Evolutionary conservation across 2,888 invertebrate species (phyloP).

Genomic region (Lasioglossum oenotherae): DNA sequence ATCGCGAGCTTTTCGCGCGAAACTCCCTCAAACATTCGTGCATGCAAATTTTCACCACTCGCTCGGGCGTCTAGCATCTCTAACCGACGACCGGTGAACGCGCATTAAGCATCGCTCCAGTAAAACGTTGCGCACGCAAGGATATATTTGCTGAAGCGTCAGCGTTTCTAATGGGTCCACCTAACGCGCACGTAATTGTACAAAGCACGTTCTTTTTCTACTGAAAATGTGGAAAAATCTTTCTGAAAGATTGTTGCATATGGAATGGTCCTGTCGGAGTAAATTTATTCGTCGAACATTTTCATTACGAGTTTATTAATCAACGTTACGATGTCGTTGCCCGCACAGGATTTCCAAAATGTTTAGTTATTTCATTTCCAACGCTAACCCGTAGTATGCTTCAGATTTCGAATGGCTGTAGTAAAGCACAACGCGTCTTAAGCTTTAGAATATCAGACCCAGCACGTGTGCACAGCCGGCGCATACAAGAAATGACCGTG

Average conservation of each 20-base stretch:
- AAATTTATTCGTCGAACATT: too few species aligned
- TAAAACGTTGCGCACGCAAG: conserved; percentile 12
- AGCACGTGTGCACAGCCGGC: neutral
- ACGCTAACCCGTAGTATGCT: neutral
- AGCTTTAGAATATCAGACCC: neutral
- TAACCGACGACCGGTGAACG: neutral
- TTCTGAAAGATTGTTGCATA: neutral
- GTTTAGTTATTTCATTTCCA: neutral
- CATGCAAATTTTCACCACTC: conserved; percentile 32
- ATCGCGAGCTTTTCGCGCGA: neutral
- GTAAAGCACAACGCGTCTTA: neutral
- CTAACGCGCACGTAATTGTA: neutral
- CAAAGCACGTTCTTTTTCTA: neutral
- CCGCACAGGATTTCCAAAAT: neutral
- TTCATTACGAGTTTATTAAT: neutral
- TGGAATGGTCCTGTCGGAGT: neutral
- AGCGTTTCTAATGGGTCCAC: neutral
- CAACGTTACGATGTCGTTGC: neutral
- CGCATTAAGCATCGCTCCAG: neutral
- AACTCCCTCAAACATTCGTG: neutral
- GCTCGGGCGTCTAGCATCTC: neutral
- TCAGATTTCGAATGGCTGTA: neutral
- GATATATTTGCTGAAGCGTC: neutral
- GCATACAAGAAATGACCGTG: neutral
- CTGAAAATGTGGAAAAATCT: neutral